Conservation (phyloP, 2,888 invertebrate genomes). For the Caenorhabditis sp. region DNA sequence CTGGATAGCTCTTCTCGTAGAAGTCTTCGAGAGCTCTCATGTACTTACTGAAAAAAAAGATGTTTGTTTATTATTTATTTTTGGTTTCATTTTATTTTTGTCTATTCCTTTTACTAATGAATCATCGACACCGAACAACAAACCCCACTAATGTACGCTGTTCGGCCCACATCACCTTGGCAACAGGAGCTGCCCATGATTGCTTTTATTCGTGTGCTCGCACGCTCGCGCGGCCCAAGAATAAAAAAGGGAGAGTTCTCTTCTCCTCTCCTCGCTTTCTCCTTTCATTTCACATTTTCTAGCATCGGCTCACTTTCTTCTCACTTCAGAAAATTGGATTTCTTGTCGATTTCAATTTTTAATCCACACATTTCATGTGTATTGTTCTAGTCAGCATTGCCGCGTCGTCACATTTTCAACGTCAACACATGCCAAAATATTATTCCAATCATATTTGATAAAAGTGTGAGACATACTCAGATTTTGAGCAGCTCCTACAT, state of each 20-base stretch:
- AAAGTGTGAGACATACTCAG: not conserved
- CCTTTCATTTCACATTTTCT: not conserved
- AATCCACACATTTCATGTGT: not conserved
- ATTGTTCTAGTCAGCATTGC: not conserved
- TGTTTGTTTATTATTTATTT: not conserved
- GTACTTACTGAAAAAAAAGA: constrained; percentile 78
- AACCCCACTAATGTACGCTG: not conserved
- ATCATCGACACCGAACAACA: not conserved
- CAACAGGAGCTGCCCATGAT: not conserved
- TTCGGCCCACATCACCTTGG: not conserved
- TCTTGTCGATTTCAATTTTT: not conserved
- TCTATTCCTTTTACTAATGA: not conserved
- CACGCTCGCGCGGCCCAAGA: not conserved
- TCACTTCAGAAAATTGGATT: not conserved
- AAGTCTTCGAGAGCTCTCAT: constrained; percentile 97
- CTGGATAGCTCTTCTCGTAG: constrained; percentile 96
- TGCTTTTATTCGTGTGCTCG: not conserved
- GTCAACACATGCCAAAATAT: not conserved
- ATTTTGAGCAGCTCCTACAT: constrained; percentile 2
- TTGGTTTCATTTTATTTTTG: not conserved
- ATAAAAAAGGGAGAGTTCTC: not conserved
- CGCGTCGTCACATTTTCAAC: not conserved
- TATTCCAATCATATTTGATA: not conserved
- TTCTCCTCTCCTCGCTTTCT: not conserved
- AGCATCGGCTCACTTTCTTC: not conserved